These are phyloP conservation scores for Helogale parvula DNA, from an alignment of 2,113 vertebrate genomes.

Conservation along the genomic window DNA sequence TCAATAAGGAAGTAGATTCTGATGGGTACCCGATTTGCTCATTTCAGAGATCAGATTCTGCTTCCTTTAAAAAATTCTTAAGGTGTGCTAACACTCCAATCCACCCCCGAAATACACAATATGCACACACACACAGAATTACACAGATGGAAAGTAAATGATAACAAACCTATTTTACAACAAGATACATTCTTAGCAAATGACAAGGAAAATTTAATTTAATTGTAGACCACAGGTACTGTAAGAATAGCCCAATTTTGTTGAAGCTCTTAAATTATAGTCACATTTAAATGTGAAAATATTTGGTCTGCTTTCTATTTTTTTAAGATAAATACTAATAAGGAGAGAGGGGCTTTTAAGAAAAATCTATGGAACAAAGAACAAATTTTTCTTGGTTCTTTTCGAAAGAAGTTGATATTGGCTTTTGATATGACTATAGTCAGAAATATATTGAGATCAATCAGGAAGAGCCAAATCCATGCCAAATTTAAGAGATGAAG, in stretches of 20 bases:
- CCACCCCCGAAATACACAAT: not conserved
- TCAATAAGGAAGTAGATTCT: not conserved
- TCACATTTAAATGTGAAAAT: not conserved
- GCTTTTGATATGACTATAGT: not conserved
- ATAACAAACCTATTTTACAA: not conserved
- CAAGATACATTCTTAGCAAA: not conserved
- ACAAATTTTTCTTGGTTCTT: not conserved
- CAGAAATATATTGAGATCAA: not conserved
- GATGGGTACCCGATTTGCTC: not conserved
- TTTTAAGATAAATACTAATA: not conserved
- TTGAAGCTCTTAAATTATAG: not conserved
- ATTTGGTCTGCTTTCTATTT: not conserved
- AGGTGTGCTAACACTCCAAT: not conserved
- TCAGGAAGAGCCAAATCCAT: not conserved
- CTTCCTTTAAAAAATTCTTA: not conserved
- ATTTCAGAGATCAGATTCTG: not conserved
- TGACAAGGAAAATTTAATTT: not conserved
- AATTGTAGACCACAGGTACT: not conserved
- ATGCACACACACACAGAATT: not conserved
- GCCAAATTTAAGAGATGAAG: constrained; percentile 30
- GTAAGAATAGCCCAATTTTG: not conserved
- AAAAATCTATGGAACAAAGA: not conserved
- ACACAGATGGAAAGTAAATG: not conserved
- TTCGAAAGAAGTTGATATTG: constrained; percentile 19
- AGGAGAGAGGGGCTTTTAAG: not conserved